Conservation (phyloP, 2,797 vertebrate genomes). For the Coregonus sp. region DNA sequence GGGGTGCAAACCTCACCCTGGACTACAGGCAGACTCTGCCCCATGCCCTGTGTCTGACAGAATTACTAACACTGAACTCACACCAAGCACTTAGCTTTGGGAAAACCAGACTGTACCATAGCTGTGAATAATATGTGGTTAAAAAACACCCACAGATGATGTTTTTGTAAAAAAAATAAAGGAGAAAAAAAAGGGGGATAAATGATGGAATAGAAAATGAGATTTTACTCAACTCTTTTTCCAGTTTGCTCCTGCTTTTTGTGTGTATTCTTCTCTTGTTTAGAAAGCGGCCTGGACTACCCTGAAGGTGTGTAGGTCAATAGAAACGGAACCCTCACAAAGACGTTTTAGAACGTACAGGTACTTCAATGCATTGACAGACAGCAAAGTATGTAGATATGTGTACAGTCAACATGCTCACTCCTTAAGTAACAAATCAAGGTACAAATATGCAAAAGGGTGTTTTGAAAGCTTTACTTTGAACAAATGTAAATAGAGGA, state of each 20-base stretch:
- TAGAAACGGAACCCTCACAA: constrained; percentile 23
- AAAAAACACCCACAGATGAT: constrained; percentile 33
- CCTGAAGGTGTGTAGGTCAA: constrained; percentile 62
- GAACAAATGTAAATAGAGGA: constrained; percentile 94
- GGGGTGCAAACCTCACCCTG: constrained; percentile 26
- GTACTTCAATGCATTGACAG: constrained; percentile 66
- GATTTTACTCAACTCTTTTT: constrained; percentile 81
- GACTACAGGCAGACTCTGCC: constrained; percentile 16
- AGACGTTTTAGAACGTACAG: constrained; percentile 71
- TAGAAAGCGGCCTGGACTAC: constrained; percentile 66
- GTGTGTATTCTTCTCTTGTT: constrained; percentile 79
- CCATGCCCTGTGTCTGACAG: constrained; percentile 52
- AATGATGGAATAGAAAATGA: constrained; percentile 60
- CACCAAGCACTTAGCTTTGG: constrained; percentile 75
- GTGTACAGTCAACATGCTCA: constrained; percentile 82
- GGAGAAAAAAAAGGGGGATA: constrained; percentile 49
- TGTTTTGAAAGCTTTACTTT: constrained; percentile 99
- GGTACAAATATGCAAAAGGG: constrained; percentile 99
- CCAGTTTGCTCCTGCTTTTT: constrained; percentile 76
- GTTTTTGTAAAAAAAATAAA: constrained; percentile 56
- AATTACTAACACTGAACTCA: constrained; percentile 61
- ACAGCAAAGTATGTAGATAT: constrained; percentile 83
- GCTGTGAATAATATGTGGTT: constrained; percentile 74
- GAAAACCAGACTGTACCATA: constrained; percentile 74
- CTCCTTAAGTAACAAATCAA: constrained; percentile 81